Evolutionary conservation across 2,797 vertebrate species (phyloP).

Genomic region (Allobates femoralis): DNA sequence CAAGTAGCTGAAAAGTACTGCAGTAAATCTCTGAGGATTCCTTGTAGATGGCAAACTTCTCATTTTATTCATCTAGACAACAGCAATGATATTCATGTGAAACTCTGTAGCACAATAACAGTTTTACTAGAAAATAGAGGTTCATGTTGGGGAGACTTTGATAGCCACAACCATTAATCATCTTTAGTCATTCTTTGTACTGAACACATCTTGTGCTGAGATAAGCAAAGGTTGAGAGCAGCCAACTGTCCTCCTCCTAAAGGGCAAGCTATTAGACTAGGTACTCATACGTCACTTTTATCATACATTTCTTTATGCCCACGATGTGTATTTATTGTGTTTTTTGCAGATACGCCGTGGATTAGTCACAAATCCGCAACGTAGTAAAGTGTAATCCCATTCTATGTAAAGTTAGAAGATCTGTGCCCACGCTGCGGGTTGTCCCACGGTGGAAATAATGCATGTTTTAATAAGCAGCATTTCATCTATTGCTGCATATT

Average conservation of each 20-base stretch:
- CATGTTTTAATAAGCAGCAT: too few relatives aligned
- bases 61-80: background rate
- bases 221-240: background rate
- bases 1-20: background rate
- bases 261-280: background rate
- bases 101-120: background rate
- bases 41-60: background rate
- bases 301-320: background rate
- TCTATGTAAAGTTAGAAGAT: too few relatives aligned
- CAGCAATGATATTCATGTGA: background rate
- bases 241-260: background rate
- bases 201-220: slow-evolving; percentile 3
- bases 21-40: background rate
- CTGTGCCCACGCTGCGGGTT: too few relatives aligned
- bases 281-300: background rate
- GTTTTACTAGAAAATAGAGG: background rate
- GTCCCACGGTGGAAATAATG: too few relatives aligned
- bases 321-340: too few relatives aligned
- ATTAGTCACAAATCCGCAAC: too few relatives aligned
- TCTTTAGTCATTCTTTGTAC: background rate
- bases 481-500: too few relatives aligned
- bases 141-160: background rate
- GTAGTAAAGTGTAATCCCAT: too few relatives aligned
- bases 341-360: too few relatives aligned
- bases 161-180: slow-evolving; percentile 3